A percentile compares a stretch with the other conserved stretches of the same genome.
Evolutionary conservation across 2,888 invertebrate genomes (phyloP).

Genomic region (Dysmachus trigonus): DNA sequence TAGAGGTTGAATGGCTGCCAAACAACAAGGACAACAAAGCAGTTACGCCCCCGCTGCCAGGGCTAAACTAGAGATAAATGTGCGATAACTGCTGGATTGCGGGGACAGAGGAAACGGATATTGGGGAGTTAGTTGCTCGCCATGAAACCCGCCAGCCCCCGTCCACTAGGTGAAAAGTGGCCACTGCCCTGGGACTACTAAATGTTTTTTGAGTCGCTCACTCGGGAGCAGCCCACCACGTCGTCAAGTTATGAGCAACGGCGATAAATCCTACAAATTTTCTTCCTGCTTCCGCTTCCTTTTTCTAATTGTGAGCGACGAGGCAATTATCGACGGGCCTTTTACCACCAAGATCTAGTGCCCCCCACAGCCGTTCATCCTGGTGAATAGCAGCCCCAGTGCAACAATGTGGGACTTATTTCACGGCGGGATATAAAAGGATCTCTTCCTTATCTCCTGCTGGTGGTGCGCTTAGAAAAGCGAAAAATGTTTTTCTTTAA

Average conservation of each 20-base stretch:
- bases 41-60: conserved; percentile 13
- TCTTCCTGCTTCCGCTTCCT: background rate
- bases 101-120: conserved; percentile 1
- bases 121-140: conserved; percentile 5
- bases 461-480: background rate
- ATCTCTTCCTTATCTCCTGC: background rate
- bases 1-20: conserved; percentile 31
- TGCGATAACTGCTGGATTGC: conserved; percentile 28
- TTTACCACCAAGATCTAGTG: background rate
- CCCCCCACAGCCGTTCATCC: background rate
- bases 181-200: background rate
- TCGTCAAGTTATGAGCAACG: background rate
- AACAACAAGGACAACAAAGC: conserved; percentile 36
- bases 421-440: background rate
- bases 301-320: background rate
- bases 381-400: background rate
- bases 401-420: background rate
- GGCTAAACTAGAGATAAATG: conserved; percentile 25
- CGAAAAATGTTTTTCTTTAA: background rate
- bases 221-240: background rate
- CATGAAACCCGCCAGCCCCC: background rate
- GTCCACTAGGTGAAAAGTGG: conserved; percentile 7
- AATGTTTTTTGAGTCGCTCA: background rate
- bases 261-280: background rate
- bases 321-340: background rate